Conservation (phyloP, 2,113 vertebrate species). For the Syngnathus typhle region DNA sequence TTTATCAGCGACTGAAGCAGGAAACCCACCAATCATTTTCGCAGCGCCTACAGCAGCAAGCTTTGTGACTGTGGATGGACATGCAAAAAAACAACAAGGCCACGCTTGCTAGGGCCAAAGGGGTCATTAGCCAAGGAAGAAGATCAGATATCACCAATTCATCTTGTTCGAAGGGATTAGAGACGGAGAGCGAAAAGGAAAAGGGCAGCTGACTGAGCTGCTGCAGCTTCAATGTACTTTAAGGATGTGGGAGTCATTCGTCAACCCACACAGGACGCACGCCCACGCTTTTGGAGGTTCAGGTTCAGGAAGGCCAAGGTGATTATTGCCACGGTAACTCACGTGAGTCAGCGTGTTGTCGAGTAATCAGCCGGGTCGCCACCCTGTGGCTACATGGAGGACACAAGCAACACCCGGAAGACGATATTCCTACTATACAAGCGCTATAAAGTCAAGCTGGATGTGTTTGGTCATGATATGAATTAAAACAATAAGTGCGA, state of each 20-base stretch:
- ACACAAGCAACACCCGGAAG: neutral
- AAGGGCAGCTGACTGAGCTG: slow-evolving; percentile 38
- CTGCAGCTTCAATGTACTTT: slow-evolving; percentile 57
- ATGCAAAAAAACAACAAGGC: slow-evolving; percentile 24
- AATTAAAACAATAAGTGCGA: neutral
- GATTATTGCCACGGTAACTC: slow-evolving; percentile 43
- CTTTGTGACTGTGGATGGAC: slow-evolving; percentile 39
- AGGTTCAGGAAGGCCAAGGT: slow-evolving; percentile 46
- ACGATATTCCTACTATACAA: neutral
- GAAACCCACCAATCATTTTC: slow-evolving; percentile 62
- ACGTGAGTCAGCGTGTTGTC: slow-evolving; percentile 7
- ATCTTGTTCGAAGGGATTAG: slow-evolving; percentile 63
- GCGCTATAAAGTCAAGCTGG: neutral
- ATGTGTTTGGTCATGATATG: neutral
- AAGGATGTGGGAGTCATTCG: slow-evolving; percentile 58
- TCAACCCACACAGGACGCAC: slow-evolving; percentile 45
- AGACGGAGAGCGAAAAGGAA: slow-evolving; percentile 27
- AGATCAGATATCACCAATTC: slow-evolving; percentile 68
- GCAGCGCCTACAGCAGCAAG: slow-evolving; percentile 43
- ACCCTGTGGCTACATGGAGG: slow-evolving; percentile 2
- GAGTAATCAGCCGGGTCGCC: neutral
- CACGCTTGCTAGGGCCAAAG: slow-evolving; percentile 32
- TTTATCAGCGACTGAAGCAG: slow-evolving; percentile 58
- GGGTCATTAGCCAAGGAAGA: slow-evolving; percentile 63
- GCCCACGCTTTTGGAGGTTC: slow-evolving; percentile 20